Percentiles rank a stretch among this genome's conserved stretches.
These are phyloP conservation scores for Cottoperca gobio DNA, from an alignment of 2,797 vertebrate species.

Conservation along the genomic window DNA sequence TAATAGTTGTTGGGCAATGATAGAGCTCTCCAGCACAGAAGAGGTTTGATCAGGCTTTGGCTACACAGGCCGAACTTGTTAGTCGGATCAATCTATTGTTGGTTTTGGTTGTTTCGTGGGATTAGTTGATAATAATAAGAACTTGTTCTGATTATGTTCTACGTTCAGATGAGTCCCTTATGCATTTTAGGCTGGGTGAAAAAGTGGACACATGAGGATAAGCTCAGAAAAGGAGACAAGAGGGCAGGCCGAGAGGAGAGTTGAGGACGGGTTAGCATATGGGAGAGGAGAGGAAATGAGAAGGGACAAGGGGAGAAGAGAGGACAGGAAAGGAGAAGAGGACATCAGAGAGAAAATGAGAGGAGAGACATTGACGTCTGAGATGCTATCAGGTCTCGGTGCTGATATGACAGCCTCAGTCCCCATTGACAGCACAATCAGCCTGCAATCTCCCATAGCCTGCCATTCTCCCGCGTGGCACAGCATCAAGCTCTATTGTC, in stretches of 20 bases:
- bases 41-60: neutral
- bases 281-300: constrained; percentile 57
- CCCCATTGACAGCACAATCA: constrained; percentile 76
- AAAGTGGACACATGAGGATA: constrained; percentile 17
- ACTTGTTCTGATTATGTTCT: neutral
- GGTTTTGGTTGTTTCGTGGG: constrained; percentile 9
- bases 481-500: constrained; percentile 71
- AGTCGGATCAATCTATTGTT: neutral
- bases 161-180: neutral
- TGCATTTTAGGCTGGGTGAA: neutral
- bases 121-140: neutral
- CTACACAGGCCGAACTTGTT: neutral
- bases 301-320: constrained; percentile 32
- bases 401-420: constrained; percentile 78
- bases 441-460: constrained; percentile 74
- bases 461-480: constrained; percentile 61
- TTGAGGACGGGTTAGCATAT: constrained; percentile 15
- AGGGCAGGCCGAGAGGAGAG: constrained; percentile 23
- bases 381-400: constrained; percentile 78
- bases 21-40: neutral
- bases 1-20: neutral
- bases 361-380: constrained; percentile 76
- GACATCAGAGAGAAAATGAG: constrained; percentile 72
- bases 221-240: constrained; percentile 5
- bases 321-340: constrained; percentile 63